Percentiles rank a stretch among this genome's conserved stretches.
Conservation (phyloP, 2,797 vertebrate species). For the Rhinogobio ventralis region DNA sequence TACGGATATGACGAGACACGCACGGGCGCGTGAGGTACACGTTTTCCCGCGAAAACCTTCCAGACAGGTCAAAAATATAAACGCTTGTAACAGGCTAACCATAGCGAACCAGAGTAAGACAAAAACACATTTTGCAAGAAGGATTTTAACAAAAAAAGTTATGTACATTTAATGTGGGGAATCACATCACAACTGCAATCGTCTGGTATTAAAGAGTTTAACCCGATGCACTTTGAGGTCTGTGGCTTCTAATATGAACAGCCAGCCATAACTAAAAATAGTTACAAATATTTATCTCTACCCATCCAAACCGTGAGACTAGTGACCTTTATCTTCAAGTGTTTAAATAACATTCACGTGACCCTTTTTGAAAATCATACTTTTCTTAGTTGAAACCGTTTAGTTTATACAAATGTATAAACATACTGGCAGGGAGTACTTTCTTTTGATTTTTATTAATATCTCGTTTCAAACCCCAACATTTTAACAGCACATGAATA, state of each 20-base stretch:
- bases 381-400: not conserved
- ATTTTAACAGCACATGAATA: not conserved
- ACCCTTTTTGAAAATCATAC: not conserved
- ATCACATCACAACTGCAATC: too few species aligned
- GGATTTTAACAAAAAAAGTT: too few species aligned
- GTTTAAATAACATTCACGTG: not conserved
- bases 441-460: not conserved
- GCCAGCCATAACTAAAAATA: not conserved
- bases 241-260: not conserved
- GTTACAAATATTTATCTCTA: not conserved
- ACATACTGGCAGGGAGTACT: not conserved
- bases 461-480: not conserved
- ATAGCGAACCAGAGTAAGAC: not conserved
- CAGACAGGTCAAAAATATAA: not conserved
- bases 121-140: not conserved
- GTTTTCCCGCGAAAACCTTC: not conserved
- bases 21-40: too few species aligned
- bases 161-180: too few species aligned
- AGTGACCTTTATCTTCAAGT: not conserved
- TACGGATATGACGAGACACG: too few species aligned
- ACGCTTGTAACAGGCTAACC: not conserved
- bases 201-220: not conserved
- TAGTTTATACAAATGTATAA: not conserved
- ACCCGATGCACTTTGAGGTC: not conserved
- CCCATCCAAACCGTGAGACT: not conserved